Evolutionary conservation across 2,797 vertebrate genomes (phyloP), one percentile per base, ranked within the genome.

Genomic region (Salmo trutta): DNA sequence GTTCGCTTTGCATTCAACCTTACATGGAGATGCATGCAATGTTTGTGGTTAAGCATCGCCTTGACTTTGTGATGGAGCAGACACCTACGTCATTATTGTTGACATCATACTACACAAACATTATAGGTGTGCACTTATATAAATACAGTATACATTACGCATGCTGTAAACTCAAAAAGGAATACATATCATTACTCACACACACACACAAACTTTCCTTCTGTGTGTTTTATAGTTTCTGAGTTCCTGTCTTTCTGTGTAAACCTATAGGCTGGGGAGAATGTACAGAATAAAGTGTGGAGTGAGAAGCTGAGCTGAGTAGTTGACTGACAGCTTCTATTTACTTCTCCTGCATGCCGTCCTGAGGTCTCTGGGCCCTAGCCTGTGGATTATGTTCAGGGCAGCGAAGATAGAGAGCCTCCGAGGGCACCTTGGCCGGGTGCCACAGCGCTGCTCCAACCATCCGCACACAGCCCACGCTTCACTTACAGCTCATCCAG

Each of bases 291-390:
- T 70, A 74, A 74, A 82, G 73, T 75, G 78, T 76, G 72, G 56
- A 79, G 59, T 69, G 82, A 79, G 79, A 85, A 76, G 76, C 66
- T 75, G 75, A 65, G 75, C 52, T 91, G 91, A 93, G 82, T 91
- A 62, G 75, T 36, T 92, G 91, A 93, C 84, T 92, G 92, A 90
- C 90, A 90, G 87, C 73, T 85, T 84, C 81, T 83, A 82, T 88
- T 86, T 85, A 87, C 90, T 68, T 73, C 71, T 80, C 65, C 73
- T 82, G 66, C 81, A 82, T 65, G 75, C 79, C 75, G 76, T 82
- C 56, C 79, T 64, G 76, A 79, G 78, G 88, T 82, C 79, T 88
- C 77, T 76, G 85, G 86, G 77, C 87, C 87, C 77, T 78, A 52
- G 77, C 80, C 76, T 27, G 74, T 87, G 82, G 69, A 75, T 59